Evolutionary conservation across 2,888 invertebrate genomes (phyloP), one percentile per base, ranked within the genome.

Genomic region (Drosophila percnosoma): DNA sequence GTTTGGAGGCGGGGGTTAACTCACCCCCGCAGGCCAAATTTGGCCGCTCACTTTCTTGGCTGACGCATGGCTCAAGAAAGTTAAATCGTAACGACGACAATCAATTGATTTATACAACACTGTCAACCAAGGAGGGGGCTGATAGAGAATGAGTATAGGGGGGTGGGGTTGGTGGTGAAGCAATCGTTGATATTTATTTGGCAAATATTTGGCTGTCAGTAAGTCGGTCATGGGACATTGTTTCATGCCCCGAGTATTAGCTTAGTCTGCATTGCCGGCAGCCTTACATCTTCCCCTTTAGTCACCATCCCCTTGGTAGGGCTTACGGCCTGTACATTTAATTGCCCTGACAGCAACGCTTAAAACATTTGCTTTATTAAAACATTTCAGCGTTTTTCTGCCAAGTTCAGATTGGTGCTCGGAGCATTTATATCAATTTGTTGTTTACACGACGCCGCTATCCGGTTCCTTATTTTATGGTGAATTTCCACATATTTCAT

Each of bases 101-200:
- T 82, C 88, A 86, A 89, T 86, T 88, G 86, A 86, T 86, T 90
- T 85, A 88, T 85, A 68, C 75, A 80, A 74, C 65, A 57, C 69
- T 62, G 51, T 7, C 36, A 49, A 49, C 10, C 5, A 21, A 18
- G 7, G 59, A 34, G 15, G 8, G 38, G 31, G 13, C 6, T 42
- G 45, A 15, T 45, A 15, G 15, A 45, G 15, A n/a, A 24, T 24
- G n/a, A 7, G 24, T 13, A 24, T 3, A 8, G 36, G 15, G 1
- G 4, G 34, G 29, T 45, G 45, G 4, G n/a, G 27, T n/a, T 42
- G 49, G 18, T 10, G 53, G 15, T 51, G 13, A 52, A 54, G 21
- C 49, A 72, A 80, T 69, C 73, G 66, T 69, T 79, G 75, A 86
- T 89, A 83, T 87, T 88, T 86, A 86, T 86, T 87, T 86, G 70